Evolutionary conservation across 2,888 invertebrate species (phyloP).

Genomic region (Salpingus planirostris): DNA sequence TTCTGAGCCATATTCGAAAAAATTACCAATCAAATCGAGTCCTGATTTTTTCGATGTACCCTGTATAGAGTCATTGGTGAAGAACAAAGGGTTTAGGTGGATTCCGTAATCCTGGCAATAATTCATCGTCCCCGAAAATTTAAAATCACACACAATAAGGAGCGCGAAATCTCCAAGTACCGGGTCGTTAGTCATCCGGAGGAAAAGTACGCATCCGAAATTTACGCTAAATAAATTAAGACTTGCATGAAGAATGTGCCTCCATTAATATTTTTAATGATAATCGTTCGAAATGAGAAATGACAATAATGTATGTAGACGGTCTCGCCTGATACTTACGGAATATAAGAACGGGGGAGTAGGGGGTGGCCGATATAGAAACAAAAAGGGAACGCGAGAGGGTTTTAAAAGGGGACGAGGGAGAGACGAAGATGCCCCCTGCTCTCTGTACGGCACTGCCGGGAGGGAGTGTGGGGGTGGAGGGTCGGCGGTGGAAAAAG

Average conservation of each 20-base stretch:
- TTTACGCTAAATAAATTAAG: slow-evolving; percentile 39
- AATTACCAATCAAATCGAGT: too few species aligned
- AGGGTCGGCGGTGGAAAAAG: slow-evolving; percentile 11
- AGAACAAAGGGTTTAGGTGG: too few species aligned
- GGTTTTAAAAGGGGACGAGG: background rate
- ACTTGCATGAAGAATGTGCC: slow-evolving; percentile 40
- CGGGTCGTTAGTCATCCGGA: slow-evolving; percentile 11
- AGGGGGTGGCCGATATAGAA: too few species aligned
- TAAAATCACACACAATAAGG: too few species aligned
- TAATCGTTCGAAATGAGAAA: slow-evolving; percentile 41
- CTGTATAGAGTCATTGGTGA: too few species aligned
- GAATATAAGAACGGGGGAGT: too few species aligned
- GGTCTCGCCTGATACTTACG: slow-evolving; percentile 31
- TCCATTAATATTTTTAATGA: slow-evolving; percentile 45
- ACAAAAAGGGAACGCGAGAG: slow-evolving; percentile 24
- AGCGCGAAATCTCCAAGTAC: too few species aligned
- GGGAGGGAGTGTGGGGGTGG: slow-evolving; percentile 6
- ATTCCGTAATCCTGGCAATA: too few species aligned
- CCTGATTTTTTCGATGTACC: too few species aligned
- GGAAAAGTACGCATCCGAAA: slow-evolving; percentile 34
- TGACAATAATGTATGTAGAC: slow-evolving; percentile 42
- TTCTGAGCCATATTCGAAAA: too few species aligned
- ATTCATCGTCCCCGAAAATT: too few species aligned
- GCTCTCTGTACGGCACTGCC: slow-evolving; percentile 11
- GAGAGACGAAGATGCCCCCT: slow-evolving; percentile 7